Evolutionary conservation across 2,888 invertebrate genomes (phyloP), one percentile per base, ranked within the genome.

Genomic region (Mythimna vitellina): DNA sequence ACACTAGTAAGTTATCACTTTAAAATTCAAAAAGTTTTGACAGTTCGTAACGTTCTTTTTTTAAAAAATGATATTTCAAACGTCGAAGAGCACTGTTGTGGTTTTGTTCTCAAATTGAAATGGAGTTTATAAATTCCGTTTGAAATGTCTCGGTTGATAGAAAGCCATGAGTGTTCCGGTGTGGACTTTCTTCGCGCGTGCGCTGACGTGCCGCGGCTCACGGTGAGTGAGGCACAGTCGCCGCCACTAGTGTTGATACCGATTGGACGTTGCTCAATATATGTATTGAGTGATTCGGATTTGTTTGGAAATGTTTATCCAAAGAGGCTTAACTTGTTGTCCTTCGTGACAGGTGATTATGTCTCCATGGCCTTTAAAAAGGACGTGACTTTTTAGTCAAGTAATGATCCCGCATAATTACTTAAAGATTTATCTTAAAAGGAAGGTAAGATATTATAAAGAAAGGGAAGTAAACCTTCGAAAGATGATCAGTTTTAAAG

Each of bases 131-230:
- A 84, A 85, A 86, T 86, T 86, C 78, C 83, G 75, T 83, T 86
- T 70, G 73, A 81, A 89, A 87, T 90, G 90, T 89, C 89, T 89
- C 86, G 89, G 86, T 89, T 86, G 91, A 89, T 94, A 94, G 95
- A 95, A 95, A 95, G 94, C 91, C 86, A 87, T 83, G 83, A 85
- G 89, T 89, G 90, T 92, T 91, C 91, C 90, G 91, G 89, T 86
- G 77, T 82, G 72, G 87, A 93, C 93, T 94, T 92, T 92, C 93
- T 88, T 93, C 87, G 90, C 91, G 93, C 95, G 95, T 94, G 93
- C 94, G 92, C 79, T 87, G 88, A 89, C 92, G 91, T 89, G 93
- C 92, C 90, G 82, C 73, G 90, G 87, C 90, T 90, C 87, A 85
- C 86, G 88, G 89, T 89, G 92, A 95, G 92, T 95, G 95, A 89